Evolutionary conservation across 1,140 invertebrate species (phyloP), one percentile per base, ranked within the genome.

Genomic region (Orius insidiosus): DNA sequence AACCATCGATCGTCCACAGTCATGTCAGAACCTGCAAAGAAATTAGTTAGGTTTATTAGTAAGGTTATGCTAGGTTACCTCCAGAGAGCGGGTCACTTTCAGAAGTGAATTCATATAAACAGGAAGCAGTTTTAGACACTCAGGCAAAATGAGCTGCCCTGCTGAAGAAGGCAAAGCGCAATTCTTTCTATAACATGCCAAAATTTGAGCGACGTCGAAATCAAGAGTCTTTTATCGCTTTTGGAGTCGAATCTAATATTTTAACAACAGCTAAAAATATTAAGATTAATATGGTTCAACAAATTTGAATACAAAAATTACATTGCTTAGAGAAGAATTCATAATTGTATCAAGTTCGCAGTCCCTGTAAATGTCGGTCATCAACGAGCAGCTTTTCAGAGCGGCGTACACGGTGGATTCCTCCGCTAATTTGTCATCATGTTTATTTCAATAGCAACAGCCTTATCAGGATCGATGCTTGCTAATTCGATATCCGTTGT

Each of bases 341-440:
- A 97, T 74, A 39, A 92, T 72, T 3, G 89, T 83, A 63, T 98
- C 94, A 42, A 95, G 67, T 61, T 98, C 94, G 63, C 89, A 92
- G 50, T 76, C 75, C 47, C 88, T 70, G 63, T 92, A 98, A 18
- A 98, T 65, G 62, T 97, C 90, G 1, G 86, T 79, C 70, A 97
- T 86, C 63, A 95, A 85, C 9, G 77, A 75, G 38, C 87, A 92
- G 24, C 86, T 84, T 48, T n/a, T 80, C 19, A 99, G 65, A n/a
- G 86, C 78, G 39, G 97, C 71, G 59, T 82, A 90, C 2, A 92
- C 83, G 16, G 82, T 84, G 53, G 92, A 86, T 52, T 93, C 83
- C n/a, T 90, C 90, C 6, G 81, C 78, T 16, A 99, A 60, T 63
- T 98, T 99, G 62, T 99, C 96, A 63, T 99, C 96, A 64, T 99